Evolutionary conservation across 2,888 invertebrate genomes (phyloP), one percentile per base, ranked within the genome.

Genomic region (Autographa pulchrina): DNA sequence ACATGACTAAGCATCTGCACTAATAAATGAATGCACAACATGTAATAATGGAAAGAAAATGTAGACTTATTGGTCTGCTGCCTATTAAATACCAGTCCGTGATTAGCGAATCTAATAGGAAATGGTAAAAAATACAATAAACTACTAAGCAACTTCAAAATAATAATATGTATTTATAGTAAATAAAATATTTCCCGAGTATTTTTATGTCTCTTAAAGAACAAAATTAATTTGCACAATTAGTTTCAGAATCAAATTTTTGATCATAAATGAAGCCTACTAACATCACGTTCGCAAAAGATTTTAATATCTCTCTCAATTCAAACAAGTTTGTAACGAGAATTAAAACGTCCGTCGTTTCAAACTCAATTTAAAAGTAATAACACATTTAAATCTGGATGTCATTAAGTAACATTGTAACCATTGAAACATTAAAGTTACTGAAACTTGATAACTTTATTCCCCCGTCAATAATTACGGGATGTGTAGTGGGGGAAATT

Each of bases 391-490:
- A 73, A 74, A 80, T 77, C 62, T 77, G 59, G 8, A 43, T 54
- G 54, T 65, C 65, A 65, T 58, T 54, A 54, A 14, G 16, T 52
- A 66, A 73, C 73, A 79, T 67, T 74, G 67, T 59, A 59, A 52
- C 60, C 68, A 59, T 70, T 72, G 61, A 60, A 64, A 77, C 65
- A 69, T 70, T 65, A 43, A 74, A 74, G 56, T 72, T 74, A 70
- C 72, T 68, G 58, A 20, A 61, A 68, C 71, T 70, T 74, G 63
- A 70, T 70, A 74, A 74, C 74, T 74, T 74, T 72, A 78, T 72
- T 74, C 80, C 78, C 79, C 58, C 71, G 81, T 66, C 81, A 80
- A 74, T 81, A 80, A 81, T 80, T 77, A 81, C 58, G 7, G 62
- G 58, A 66, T 31, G 67, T 70, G 74, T 69, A 43, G 62, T 48